Base-by-base conservation (phyloP, 2,113 vertebrate species). In the Clarias macrocephalus region DNA sequence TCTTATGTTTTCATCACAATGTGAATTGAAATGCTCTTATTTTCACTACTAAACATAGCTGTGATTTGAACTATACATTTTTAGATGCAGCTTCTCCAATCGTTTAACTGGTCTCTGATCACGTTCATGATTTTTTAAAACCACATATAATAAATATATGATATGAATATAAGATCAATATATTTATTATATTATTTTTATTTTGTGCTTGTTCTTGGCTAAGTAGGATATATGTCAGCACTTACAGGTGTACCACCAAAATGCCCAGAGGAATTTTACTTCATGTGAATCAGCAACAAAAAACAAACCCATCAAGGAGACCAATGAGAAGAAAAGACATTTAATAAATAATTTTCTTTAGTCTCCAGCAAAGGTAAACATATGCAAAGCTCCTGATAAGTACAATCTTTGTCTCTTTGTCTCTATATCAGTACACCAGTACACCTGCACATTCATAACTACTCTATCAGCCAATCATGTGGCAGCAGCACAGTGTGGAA, bases 361-460 rank as follows among this genome's bases (percentile, higher is more conserved):
- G 92, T 92, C 89, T 92, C 92, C 87, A 90, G 91, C 85, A 89
- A 90, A 92, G 93, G 93, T 90, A 91, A 92, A 90, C 88, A 89
- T 84, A 92, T 93, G 93, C 94, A 94, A 95, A 94, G 92, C 93
- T 94, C 56, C 94, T 92, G 91, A 92, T 94, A 94, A 94, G 94
- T 94, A 94, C 93, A 94, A 93, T 94, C 93, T 94, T 91, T 93
- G 92, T 94, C 88, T 92, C 91, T 59, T 56, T 42, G 79, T 81
- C n/a, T 81, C 4, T 60, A 33, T 33, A 8, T 37, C 8, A 6
- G 21, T 37, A 25, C 57, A 33, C 6, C 57, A 15, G 28, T 33
- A 80, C 28, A 80, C 75, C 52, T 28, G 25, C 54, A 33, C 56
- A 59, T 30, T 59, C 54, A 57, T 12, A 59, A 80, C 30, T 60